Base-by-base conservation (phyloP, 1,140 invertebrate species). In the Musca vetustissima region DNA sequence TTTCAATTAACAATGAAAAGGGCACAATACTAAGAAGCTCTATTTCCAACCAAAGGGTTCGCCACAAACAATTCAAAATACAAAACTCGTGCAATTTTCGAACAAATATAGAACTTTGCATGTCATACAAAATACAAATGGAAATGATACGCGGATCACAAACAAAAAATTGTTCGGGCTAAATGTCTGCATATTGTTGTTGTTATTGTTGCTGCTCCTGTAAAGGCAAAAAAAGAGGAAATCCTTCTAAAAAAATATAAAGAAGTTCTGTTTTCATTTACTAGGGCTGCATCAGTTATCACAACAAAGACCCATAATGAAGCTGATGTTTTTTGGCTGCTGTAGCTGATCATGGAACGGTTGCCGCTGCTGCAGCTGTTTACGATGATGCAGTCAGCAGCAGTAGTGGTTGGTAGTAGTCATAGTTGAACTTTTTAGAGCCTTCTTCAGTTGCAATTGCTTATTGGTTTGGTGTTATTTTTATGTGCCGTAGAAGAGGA, bases 401-500 rank as follows among this genome's bases (percentile, higher is more conserved):
- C 11, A 32, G 28, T 2, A 49, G 17, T n/a, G 4, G 4, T 6
- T 49, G 15, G n/a, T 59, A n/a, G 55, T 59, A 28, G 55, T 28
- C 15, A 24, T 24, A 28, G 25, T 59, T 59, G 28, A 61, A 61
- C 57, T 43, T 36, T 43, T 61, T 36, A 36, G 21, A 61, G 57
- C 57, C 57, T 61, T 61, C 57, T 61, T 61, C 57, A 61, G 57
- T 61, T 61, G 57, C 57, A 61, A 61, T 61, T 61, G 57, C 28
- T 61, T 61, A 49, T 52, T 52, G 2, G 49, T 4, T 49, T 52
- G 24, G 24, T 28, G 28, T 61, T 61, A 1, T 61, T 17, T 61
- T 36, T 36, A 43, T 43, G 36, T 43, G 36, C 28, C 8, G 36
- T 11, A 8, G 6, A 7, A 43, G 36, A 43, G 2, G 36, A 43